These are phyloP conservation scores for Cerastoderma edule DNA, from an alignment of 2,888 invertebrate genomes.

Conservation along the genomic window DNA sequence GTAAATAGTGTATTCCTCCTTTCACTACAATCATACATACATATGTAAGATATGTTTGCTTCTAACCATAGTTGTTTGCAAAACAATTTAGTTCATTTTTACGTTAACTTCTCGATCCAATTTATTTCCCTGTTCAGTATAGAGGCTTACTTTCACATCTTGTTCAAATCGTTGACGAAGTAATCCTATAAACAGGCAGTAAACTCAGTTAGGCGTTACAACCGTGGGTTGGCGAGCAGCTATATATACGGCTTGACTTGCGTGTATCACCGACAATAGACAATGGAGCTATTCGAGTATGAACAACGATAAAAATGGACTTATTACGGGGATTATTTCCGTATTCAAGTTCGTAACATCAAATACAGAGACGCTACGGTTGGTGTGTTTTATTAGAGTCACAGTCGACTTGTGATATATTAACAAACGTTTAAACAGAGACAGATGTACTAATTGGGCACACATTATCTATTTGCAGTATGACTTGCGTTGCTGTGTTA, in stretches of 20 bases:
- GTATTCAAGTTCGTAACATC: conserved; percentile 7
- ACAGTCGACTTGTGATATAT: not conserved
- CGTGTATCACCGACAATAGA: too few relatives aligned
- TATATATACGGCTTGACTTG: too few relatives aligned
- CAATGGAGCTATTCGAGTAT: not conserved
- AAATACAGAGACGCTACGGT: conserved; percentile 2
- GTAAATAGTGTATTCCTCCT: too few relatives aligned
- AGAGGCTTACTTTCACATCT: too few relatives aligned
- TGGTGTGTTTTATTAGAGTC: conserved; percentile 2
- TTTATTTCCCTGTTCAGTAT: too few relatives aligned
- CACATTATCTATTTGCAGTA: not conserved
- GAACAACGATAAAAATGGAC: not conserved
- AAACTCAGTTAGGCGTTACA: conserved; percentile 18
- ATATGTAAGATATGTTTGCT: too few relatives aligned
- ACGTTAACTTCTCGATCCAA: too few relatives aligned
- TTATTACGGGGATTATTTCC: conserved; percentile 20
- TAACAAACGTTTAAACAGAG: not conserved
- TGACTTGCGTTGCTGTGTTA: not conserved
- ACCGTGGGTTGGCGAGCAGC: conserved; percentile 7
- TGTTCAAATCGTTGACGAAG: conserved; percentile 5
- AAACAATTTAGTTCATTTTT: too few relatives aligned
- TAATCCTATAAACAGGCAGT: not conserved
- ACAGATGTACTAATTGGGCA: not conserved
- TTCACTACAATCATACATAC: too few relatives aligned
- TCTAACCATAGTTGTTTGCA: too few relatives aligned